Conservation (phyloP, 2,888 invertebrate genomes). For the Himalopsyche tibetana region DNA sequence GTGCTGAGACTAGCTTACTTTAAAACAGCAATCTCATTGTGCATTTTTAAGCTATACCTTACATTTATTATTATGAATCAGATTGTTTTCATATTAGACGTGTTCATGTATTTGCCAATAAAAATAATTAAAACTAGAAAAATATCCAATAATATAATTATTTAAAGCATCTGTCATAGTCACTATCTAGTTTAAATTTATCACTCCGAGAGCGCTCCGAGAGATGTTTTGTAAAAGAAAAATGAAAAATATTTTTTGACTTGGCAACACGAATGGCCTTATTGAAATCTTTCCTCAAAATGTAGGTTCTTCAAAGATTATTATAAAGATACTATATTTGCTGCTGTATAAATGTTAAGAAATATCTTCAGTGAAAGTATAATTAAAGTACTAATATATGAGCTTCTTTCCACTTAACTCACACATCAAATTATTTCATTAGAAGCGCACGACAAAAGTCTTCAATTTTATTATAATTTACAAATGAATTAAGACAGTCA, state of each 20-base stretch:
- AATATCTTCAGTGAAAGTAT: neutral
- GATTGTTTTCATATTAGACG: neutral
- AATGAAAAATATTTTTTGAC: neutral
- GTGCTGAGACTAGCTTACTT: neutral
- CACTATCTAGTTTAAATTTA: conserved; percentile 3
- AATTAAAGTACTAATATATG: neutral
- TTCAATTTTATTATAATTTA: neutral
- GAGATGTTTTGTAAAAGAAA: neutral
- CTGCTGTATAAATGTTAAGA: neutral
- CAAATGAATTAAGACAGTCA: no score
- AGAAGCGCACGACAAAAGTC: neutral
- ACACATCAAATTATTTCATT: neutral
- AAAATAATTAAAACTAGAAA: conserved; percentile 23
- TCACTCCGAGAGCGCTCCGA: neutral
- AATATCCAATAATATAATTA: neutral
- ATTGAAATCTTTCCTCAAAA: conserved; percentile 6
- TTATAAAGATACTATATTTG: neutral
- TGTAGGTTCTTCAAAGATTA: neutral
- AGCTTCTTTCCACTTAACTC: neutral
- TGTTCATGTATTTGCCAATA: conserved; percentile 40
- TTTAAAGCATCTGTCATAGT: neutral
- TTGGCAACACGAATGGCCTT: conserved; percentile 39
- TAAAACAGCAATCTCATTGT: neutral
- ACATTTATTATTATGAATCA: neutral
- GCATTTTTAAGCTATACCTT: neutral